Evolutionary conservation across 2,797 vertebrate species (phyloP).

Genomic region (Limosa lapponica): DNA sequence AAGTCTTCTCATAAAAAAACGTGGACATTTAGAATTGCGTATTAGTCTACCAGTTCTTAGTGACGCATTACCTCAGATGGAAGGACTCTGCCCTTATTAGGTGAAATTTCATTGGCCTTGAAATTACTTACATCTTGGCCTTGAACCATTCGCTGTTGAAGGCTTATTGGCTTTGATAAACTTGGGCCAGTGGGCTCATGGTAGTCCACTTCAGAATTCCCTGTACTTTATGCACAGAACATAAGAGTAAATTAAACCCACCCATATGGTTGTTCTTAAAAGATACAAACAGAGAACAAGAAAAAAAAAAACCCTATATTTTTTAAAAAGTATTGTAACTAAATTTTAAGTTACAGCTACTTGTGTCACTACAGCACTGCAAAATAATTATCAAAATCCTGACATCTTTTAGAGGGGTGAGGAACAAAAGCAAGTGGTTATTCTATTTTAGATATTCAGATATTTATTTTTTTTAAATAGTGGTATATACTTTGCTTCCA

Average conservation of each 20-base stretch:
- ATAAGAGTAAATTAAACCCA: neutral
- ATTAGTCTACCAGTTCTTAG: neutral
- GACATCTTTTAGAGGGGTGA: neutral
- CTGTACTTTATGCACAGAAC: neutral
- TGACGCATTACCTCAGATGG: too few relatives aligned
- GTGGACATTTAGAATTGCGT: neutral
- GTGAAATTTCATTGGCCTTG: neutral
- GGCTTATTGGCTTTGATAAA: neutral
- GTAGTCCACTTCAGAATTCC: neutral
- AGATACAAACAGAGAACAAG: neutral
- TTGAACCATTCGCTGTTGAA: neutral
- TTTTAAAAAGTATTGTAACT: neutral
- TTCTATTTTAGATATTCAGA: neutral
- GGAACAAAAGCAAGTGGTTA: fast-evolving
- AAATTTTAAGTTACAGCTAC: neutral
- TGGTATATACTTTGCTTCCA: neutral
- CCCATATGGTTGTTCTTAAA: neutral
- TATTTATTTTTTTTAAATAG: neutral
- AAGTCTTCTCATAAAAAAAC: neutral
- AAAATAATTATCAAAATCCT: neutral
- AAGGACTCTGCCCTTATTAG: neutral
- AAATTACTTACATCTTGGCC: neutral
- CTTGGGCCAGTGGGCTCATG: neutral
- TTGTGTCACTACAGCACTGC: neutral
- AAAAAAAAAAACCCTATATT: neutral